These are phyloP conservation scores for Epizoanthus stellaris DNA, from an alignment of 92 coral and sea anemone species.

Conservation along the genomic window DNA sequence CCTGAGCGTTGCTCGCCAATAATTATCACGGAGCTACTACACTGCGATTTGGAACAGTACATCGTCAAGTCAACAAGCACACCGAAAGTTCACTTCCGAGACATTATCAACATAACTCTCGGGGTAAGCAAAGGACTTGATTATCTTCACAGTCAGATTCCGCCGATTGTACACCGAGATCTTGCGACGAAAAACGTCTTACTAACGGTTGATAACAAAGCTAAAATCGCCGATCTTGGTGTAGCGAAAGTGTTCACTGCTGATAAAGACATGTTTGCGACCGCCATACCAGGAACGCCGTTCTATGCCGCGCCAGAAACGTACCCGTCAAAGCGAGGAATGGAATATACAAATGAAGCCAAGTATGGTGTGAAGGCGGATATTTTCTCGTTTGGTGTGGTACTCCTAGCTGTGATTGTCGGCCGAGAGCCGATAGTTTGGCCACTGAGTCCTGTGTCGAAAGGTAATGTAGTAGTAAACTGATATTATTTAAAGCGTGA, in stretches of 20 bases:
- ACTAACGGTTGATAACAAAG: constrained; percentile 55
- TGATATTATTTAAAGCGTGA: constrained; percentile 7
- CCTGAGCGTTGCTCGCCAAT: constrained; percentile 70
- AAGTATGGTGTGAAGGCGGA: constrained; percentile 81
- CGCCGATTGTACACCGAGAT: constrained; percentile 80
- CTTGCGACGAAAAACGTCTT: constrained; percentile 78
- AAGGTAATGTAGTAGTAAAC: constrained; percentile 26
- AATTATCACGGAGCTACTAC: constrained; percentile 73
- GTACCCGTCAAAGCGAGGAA: constrained; percentile 53
- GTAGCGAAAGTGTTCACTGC: constrained; percentile 76
- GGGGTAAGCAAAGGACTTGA: constrained; percentile 73
- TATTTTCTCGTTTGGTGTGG: constrained; percentile 81
- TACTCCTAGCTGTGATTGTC: constrained; percentile 68
- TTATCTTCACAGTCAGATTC: constrained; percentile 66
- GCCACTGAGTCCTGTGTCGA: constrained; percentile 62
- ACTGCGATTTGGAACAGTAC: constrained; percentile 70
- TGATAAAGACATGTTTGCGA: constrained; percentile 74
- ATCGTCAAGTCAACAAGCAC: constrained; percentile 57
- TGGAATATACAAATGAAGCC: constrained; percentile 37
- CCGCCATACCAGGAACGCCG: constrained; percentile 80
- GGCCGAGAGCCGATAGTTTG: constrained; percentile 79
- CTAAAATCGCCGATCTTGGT: constrained; percentile 87
- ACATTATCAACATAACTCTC: constrained; percentile 54
- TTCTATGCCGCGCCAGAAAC: constrained; percentile 86
- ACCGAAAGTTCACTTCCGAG: constrained; percentile 60